These are phyloP conservation scores for Pangasius mekongensis DNA, from an alignment of 2,797 vertebrate genomes.

Conservation along the genomic window DNA sequence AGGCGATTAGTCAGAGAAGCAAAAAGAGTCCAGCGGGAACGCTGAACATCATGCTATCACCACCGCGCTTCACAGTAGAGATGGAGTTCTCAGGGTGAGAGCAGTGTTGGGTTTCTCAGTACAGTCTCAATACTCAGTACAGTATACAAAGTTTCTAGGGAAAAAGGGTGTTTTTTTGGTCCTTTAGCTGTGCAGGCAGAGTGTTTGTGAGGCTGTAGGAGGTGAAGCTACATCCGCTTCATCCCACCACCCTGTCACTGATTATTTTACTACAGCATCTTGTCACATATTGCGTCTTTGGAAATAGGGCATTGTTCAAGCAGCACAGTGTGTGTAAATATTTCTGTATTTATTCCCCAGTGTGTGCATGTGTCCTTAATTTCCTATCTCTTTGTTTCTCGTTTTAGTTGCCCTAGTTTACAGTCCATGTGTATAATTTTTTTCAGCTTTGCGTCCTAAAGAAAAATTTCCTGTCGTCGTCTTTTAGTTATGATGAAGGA, in stretches of 20 bases:
- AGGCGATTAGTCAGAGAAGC: background rate
- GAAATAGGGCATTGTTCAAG: background rate
- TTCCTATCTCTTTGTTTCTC: background rate
- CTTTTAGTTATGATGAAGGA: background rate
- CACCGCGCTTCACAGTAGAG: background rate
- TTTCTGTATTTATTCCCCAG: background rate
- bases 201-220: background rate
- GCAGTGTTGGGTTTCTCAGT: background rate
- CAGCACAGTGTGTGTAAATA: conserved; percentile 3
- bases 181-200: background rate
- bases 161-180: background rate
- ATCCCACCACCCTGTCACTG: background rate
- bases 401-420: conserved; percentile 1
- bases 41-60: background rate
- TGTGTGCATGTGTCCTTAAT: background rate
- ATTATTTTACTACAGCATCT: background rate
- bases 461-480: background rate
- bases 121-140: background rate
- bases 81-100: background rate
- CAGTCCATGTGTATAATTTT: background rate
- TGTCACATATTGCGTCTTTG: background rate
- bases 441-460: background rate
- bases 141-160: background rate
- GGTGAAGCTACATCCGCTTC: background rate
- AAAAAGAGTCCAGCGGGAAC: background rate